A percentile compares a stretch with the other conserved stretches of the same genome.
Evolutionary conservation across 2,113 vertebrate genomes (phyloP).

Genomic region (Trogon melanurus): DNA sequence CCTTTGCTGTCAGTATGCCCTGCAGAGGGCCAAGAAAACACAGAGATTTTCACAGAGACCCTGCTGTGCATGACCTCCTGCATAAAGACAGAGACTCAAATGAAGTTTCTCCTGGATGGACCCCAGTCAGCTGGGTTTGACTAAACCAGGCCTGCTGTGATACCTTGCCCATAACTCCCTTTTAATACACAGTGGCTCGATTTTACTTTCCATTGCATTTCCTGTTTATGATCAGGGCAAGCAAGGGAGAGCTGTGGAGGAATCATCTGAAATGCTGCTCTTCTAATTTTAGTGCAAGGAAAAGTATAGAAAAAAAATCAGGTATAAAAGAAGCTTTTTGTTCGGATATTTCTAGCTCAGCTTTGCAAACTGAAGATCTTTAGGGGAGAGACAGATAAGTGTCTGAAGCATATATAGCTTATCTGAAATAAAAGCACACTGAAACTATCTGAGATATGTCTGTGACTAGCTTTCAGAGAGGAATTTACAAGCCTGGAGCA

Average conservation of each 20-base stretch:
- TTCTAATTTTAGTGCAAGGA: background rate
- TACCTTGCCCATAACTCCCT: background rate
- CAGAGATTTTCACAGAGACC: background rate
- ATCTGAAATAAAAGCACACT: background rate
- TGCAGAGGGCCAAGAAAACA: background rate
- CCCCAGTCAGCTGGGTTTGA: background rate
- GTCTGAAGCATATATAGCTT: background rate
- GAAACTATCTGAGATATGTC: background rate
- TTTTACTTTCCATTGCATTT: background rate
- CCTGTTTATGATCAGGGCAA: background rate
- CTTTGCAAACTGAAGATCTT: background rate
- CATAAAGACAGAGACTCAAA: background rate
- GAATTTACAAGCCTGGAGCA: constrained; percentile 29
- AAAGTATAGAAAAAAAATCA: background rate
- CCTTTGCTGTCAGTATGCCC: background rate
- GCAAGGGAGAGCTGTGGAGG: background rate
- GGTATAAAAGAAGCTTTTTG: background rate
- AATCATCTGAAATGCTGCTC: background rate
- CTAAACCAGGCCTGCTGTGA: background rate
- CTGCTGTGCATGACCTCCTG: background rate
- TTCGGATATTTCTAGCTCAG: background rate
- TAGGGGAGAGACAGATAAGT: background rate
- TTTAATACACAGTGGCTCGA: background rate
- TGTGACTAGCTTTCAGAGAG: background rate
- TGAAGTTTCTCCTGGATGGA: background rate